Conservation (phyloP, 2,888 invertebrate genomes). For the Cantharis lateralis region DNA sequence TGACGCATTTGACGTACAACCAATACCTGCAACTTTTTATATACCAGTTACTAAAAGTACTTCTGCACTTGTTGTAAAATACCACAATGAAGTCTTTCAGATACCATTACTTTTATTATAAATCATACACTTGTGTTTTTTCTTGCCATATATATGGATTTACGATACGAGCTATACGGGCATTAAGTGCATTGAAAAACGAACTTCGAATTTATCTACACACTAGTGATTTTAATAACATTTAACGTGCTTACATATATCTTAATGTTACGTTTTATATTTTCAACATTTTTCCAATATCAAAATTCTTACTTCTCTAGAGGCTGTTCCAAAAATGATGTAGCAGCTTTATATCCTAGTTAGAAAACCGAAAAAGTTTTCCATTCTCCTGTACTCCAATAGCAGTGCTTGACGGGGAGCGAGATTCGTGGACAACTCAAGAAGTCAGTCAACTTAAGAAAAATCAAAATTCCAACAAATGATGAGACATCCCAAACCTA, state of each 20-base stretch:
- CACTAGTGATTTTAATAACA: conserved; percentile 15
- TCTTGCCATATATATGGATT: conserved; percentile 21
- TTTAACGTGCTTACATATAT: conserved; percentile 6
- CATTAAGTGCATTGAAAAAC: conserved; percentile 22
- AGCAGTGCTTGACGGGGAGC: too few species aligned
- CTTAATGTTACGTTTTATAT: background rate
- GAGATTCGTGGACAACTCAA: too few species aligned
- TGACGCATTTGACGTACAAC: conserved; percentile 22
- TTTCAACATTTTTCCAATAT: background rate
- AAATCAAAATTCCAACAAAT: too few species aligned
- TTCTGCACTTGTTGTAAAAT: conserved; percentile 40
- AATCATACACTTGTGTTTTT: conserved; percentile 20
- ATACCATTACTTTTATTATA: conserved; percentile 41
- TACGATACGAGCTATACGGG: conserved; percentile 17
- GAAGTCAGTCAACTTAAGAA: too few species aligned
- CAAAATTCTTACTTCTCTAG: background rate
- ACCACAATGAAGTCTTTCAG: conserved; percentile 42
- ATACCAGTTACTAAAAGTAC: conserved; percentile 17
- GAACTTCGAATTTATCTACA: conserved; percentile 12
- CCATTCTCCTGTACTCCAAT: too few species aligned
- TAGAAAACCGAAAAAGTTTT: too few species aligned
- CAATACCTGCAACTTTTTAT: conserved; percentile 19
- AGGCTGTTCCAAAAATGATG: background rate
- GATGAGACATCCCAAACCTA: too few species aligned
- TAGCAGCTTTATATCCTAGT: too few species aligned